Evolutionary conservation across 2,113 vertebrate genomes (phyloP).

Genomic region (Ctenomys sociabilis): DNA sequence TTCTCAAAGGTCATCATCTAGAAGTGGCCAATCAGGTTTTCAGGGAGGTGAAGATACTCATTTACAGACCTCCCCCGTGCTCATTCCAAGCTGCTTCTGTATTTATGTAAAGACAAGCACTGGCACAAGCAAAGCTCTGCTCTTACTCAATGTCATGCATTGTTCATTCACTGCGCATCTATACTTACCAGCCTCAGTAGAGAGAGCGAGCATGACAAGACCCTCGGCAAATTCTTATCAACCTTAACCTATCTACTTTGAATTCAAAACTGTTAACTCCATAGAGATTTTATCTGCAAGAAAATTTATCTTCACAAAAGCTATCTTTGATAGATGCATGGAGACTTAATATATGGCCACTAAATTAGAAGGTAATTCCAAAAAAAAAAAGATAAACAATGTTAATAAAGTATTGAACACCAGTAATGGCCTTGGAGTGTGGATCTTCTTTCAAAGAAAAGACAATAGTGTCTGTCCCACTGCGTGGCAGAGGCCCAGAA

Average conservation of each 20-base stretch:
- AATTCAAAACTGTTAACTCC: conserved; percentile 3
- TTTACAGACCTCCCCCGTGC: conserved; percentile 34
- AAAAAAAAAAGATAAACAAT: background rate
- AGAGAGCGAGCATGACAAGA: background rate
- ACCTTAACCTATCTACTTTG: background rate
- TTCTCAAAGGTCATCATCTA: conserved; percentile 64
- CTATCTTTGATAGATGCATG: background rate
- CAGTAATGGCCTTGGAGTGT: background rate
- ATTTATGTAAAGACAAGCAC: background rate
- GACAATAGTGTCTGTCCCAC: background rate
- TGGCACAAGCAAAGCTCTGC: rapidly evolving
- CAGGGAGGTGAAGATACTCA: conserved; percentile 65
- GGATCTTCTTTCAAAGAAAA: background rate
- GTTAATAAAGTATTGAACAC: background rate
- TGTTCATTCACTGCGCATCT: background rate
- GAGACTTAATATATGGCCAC: background rate
- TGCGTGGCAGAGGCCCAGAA: background rate
- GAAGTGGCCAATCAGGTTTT: conserved; percentile 65
- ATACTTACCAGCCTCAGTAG: background rate
- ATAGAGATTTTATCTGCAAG: background rate
- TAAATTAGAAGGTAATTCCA: background rate
- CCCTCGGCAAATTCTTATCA: background rate
- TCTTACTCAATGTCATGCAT: background rate
- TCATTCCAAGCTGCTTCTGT: background rate
- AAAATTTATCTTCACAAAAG: background rate